Base-by-base conservation (phyloP, 2,113 vertebrate species). In the Gopherus flavomarginatus region DNA sequence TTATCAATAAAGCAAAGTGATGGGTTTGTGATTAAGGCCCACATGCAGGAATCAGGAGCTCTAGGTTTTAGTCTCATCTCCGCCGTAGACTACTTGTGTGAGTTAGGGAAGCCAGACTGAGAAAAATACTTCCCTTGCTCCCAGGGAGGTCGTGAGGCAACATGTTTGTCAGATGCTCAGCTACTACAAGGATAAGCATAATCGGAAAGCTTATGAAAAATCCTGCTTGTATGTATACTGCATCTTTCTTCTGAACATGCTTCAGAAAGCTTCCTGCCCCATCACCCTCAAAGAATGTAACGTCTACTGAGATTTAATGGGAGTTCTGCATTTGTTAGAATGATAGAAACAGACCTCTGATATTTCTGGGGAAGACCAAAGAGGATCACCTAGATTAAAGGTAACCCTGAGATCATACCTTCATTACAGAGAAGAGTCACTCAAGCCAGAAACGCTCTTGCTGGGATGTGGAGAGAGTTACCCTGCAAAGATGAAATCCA, bases 51-150 rank as follows among this genome's bases (percentile, higher is more conserved):
- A 89, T 88, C 89, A 72, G 65, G 86, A 95, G 90, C 85, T 6
- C 13, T 92, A 6, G 14, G 29, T 62, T 62, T 44, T 95, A 56
- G 78, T 95, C 78, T 29, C 44, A 86, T 35, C 50, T 85, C 26
- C 65, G 89, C 52, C 14, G 44, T 50, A 35, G 49, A 81, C 59
- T 6, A 88, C 87, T 86, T 90, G 93, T 27, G 77, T 47, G 81
- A 92, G 83, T 83, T 83, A 62, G 78, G 93, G 85, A 95, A 92
- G 44, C 3, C 38, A 87, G 92, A 24, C 78, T 91, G 62, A 4
- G 59, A 83, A 80, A 72, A 84, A 13, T 42, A 50, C 49, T 5
- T 81, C 42, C 81, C 4, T 59, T 80, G 57, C 59, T 89, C 21
- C 14, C 24, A 62, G 81, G 54, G 83, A 53, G 12, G 4, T 42